phyloP scores from a whole-genome alignment of 2,797 vertebrate species.

The Philypnodon macrostomus region DNA sequence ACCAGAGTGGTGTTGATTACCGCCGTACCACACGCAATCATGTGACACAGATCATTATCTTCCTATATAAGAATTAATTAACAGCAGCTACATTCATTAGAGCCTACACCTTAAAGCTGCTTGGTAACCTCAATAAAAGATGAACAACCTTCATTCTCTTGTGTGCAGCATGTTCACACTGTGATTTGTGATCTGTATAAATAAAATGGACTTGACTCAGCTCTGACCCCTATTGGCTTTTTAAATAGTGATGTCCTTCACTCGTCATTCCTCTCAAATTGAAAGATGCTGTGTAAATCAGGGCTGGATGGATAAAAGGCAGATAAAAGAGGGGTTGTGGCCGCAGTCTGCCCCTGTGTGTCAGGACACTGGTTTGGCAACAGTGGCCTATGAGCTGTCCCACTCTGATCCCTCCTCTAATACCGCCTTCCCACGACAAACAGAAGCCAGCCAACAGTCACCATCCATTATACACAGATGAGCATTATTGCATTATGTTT shows the following conservation, averaged over 20 bases:
- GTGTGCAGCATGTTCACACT: constrained; percentile 11
- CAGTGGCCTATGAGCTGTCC: constrained; percentile 22
- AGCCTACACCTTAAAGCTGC: constrained; percentile 15
- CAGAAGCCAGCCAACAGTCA: constrained; percentile 37
- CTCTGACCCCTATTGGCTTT: constrained; percentile 40
- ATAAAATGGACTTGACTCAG: not conserved
- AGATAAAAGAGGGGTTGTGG: constrained; percentile 32
- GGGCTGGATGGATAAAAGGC: constrained; percentile 18
- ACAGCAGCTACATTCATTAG: constrained; percentile 23
- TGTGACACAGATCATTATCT: constrained; percentile 50
- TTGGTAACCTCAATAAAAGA: constrained; percentile 25
- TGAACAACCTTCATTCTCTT: constrained; percentile 21
- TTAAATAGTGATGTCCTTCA: constrained; percentile 28
- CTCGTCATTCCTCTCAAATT: constrained; percentile 45
- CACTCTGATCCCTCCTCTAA: constrained; percentile 60
- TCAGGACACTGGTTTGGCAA: constrained; percentile 44
- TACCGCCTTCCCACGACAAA: constrained; percentile 55
- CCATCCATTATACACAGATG: constrained; percentile 69
- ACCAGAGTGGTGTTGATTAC: constrained; percentile 58
- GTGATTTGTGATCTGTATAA: constrained; percentile 5
- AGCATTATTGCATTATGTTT: constrained; percentile 75
- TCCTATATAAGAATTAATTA: constrained; percentile 49
- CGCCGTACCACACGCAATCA: constrained; percentile 28
- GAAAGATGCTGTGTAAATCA: constrained; percentile 34
- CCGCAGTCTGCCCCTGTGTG: constrained; percentile 40